These are phyloP conservation scores for Pseudopodoces humilis DNA, from an alignment of 2,113 vertebrate genomes.

Conservation along the genomic window DNA sequence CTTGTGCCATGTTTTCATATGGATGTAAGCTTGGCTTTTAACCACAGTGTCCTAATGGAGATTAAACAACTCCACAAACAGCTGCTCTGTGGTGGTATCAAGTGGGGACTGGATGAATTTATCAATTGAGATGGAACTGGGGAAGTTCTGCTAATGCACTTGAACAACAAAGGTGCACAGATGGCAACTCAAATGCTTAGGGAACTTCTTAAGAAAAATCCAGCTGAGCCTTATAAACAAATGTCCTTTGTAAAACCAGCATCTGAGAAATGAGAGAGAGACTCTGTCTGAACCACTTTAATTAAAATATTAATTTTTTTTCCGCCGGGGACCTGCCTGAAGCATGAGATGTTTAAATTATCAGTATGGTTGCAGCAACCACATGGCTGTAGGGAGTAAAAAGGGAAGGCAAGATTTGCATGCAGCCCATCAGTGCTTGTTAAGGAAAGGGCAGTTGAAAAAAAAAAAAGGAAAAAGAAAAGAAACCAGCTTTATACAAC, in stretches of 20 bases:
- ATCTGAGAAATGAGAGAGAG: background rate
- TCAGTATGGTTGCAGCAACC: background rate
- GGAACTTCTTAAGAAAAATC: conserved; percentile 52
- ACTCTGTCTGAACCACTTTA: background rate
- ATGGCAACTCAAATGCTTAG: conserved; percentile 49
- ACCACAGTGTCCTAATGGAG: background rate
- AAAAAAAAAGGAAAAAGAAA: background rate
- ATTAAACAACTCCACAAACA: background rate
- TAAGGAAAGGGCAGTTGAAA: background rate
- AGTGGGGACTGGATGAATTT: conserved; percentile 24
- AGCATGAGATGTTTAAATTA: background rate
- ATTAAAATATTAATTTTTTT: background rate
- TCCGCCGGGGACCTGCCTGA: background rate
- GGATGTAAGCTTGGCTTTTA: background rate
- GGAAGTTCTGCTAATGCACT: conserved; percentile 39
- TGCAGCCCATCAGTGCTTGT: background rate
- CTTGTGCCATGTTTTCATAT: background rate
- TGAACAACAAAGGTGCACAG: conserved; percentile 43
- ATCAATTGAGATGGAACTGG: background rate
- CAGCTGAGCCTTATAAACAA: conserved; percentile 46
- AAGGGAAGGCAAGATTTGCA: background rate
- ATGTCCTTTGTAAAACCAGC: background rate
- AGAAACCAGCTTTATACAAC: background rate
- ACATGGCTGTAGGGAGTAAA: background rate
- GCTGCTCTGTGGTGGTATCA: background rate